These are phyloP conservation scores for Alligator mississippiensis DNA, from an alignment of 2,113 vertebrate genomes.

Conservation along the genomic window DNA sequence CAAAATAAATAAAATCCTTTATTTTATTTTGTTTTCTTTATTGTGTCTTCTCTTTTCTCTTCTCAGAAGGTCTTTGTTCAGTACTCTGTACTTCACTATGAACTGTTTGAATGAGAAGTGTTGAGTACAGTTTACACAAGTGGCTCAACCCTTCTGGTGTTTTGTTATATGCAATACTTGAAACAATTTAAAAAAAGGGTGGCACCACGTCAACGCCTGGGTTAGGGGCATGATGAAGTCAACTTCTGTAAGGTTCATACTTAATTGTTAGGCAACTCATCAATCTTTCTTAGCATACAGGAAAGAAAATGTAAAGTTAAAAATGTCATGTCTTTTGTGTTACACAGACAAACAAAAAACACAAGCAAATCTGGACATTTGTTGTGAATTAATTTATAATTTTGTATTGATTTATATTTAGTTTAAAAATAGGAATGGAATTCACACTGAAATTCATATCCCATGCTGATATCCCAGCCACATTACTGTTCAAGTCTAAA, in stretches of 20 bases:
- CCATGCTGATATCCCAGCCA: not conserved
- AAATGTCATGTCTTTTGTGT: slow-evolving; percentile 16
- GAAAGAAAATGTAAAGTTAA: slow-evolving; percentile 31
- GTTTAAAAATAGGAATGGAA: slow-evolving; percentile 1
- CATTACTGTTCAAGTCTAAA: too few species aligned
- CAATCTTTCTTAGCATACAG: not conserved
- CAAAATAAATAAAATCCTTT: not conserved
- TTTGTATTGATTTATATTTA: slow-evolving; percentile 14
- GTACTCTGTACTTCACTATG: not conserved
- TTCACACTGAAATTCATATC: not conserved
- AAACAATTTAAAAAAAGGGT: slow-evolving; percentile 9
- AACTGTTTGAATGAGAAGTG: not conserved
- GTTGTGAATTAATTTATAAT: not conserved
- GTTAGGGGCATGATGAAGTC: slow-evolving; percentile 49
- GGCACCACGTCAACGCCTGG: slow-evolving; percentile 4
- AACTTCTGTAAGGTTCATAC: slow-evolving; percentile 3
- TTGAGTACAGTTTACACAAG: not conserved
- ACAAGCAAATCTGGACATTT: not conserved
- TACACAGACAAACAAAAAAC: slow-evolving; percentile 7
- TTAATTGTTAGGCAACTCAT: slow-evolving; percentile 16
- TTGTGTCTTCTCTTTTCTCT: not conserved
- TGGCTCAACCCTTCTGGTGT: slow-evolving; percentile 5
- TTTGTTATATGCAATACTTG: not conserved
- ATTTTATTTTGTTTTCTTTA: not conserved
- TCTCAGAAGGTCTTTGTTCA: not conserved